Evolutionary conservation across 1,140 invertebrate species (phyloP).

Genomic region (Battus philenor): DNA sequence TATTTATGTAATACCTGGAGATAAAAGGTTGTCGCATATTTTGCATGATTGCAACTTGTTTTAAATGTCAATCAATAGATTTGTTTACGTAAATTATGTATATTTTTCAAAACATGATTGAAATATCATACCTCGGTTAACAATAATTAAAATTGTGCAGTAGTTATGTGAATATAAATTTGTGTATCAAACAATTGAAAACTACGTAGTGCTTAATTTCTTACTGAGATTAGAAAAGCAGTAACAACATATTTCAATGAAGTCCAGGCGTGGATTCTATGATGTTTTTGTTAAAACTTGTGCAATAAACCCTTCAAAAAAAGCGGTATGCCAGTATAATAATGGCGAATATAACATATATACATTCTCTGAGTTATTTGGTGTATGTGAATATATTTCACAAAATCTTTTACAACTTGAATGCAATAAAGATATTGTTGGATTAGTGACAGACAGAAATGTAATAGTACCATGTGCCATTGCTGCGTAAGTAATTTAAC

Average conservation of each 20-base stretch:
- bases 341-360: conserved; percentile 41
- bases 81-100: too few species aligned
- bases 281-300: conserved; percentile 58
- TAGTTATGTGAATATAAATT: too few species aligned
- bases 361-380: conserved; percentile 60
- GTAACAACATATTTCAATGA: conserved; percentile 34
- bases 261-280: conserved; percentile 54
- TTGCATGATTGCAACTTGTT: too few species aligned
- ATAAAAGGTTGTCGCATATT: too few species aligned
- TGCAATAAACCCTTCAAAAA: conserved; percentile 43
- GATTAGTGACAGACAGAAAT: conserved; percentile 53
- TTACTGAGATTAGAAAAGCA: too few species aligned
- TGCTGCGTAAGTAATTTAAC: conserved; percentile 60
- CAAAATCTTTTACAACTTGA: conserved; percentile 55
- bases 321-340: conserved; percentile 44
- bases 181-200: too few species aligned
- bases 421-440: conserved; percentile 52
- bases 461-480: conserved; percentile 56
- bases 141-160: too few species aligned
- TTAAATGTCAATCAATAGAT: too few species aligned
- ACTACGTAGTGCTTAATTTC: too few species aligned
- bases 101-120: too few species aligned
- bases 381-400: conserved; percentile 61
- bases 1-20: too few species aligned
- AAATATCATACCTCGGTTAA: too few species aligned